Percentiles rank a stretch among this genome's conserved stretches.
Conservation (phyloP, 2,797 vertebrate species). For the Urocyon cinereoargenteus region DNA sequence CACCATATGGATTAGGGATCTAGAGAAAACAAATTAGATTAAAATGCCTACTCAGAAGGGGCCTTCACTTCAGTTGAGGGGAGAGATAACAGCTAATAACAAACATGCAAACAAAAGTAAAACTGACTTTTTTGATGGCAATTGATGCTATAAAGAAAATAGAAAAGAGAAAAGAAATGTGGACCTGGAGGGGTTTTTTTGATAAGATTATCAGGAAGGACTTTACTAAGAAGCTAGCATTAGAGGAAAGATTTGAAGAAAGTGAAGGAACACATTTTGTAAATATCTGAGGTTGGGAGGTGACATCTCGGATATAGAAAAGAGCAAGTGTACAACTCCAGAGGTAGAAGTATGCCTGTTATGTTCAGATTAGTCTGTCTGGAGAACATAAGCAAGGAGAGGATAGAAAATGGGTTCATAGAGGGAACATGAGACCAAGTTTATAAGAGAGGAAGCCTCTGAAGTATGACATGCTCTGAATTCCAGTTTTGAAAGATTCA, state of each 20-base stretch:
- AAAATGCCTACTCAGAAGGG: background rate
- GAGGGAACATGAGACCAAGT: background rate
- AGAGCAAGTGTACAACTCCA: background rate
- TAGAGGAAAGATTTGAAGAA: background rate
- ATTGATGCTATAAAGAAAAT: background rate
- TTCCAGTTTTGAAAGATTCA: background rate
- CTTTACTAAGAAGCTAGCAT: background rate
- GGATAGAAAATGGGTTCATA: background rate
- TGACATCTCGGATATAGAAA: background rate
- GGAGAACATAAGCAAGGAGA: background rate
- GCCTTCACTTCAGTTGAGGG: background rate
- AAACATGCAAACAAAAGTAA: background rate
- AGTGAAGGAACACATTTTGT: background rate
- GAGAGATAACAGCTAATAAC: background rate
- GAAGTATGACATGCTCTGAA: background rate
- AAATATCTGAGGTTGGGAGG: background rate
- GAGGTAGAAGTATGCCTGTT: background rate
- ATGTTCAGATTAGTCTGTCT: background rate
- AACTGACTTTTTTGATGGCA: background rate
- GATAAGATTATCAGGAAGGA: background rate
- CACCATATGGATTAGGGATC: background rate
- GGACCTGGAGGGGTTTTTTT: background rate
- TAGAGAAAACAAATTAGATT: background rate
- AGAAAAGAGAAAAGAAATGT: background rate
- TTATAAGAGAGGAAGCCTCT: background rate